These are phyloP conservation scores for Agrilus mali DNA, from an alignment of 2,888 invertebrate species.

Conservation along the genomic window DNA sequence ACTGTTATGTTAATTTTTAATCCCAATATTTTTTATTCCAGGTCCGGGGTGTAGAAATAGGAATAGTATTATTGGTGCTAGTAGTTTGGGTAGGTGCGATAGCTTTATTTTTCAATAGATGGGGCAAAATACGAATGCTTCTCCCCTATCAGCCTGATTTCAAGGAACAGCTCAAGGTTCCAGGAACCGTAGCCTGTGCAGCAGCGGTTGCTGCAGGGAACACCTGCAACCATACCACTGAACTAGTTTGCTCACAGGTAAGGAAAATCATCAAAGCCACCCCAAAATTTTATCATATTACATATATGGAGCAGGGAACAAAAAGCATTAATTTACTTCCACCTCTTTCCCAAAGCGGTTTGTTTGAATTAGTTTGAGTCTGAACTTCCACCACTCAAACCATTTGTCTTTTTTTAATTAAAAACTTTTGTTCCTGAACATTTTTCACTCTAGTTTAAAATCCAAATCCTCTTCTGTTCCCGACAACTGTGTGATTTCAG, in stretches of 20 bases:
- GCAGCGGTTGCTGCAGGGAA: conserved; percentile 40
- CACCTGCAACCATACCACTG: conserved; percentile 42
- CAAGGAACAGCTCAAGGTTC: conserved; percentile 77
- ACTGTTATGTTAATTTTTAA: too few relatives aligned
- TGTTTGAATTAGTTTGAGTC: too few relatives aligned
- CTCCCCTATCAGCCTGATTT: conserved; percentile 86
- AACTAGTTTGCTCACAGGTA: conserved; percentile 50
- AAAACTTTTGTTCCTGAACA: too few relatives aligned
- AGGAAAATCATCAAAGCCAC: conserved; percentile 10
- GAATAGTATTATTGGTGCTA: conserved; percentile 71
- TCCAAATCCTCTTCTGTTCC: too few relatives aligned
- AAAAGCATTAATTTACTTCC: too few relatives aligned
- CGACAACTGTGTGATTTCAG: not conserved
- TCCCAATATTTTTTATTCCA: conserved; percentile 27
- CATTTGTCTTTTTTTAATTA: too few relatives aligned
- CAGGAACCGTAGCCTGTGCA: conserved; percentile 57
- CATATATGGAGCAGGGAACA: too few relatives aligned
- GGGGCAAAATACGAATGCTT: conserved; percentile 84
- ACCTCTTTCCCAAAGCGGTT: too few relatives aligned
- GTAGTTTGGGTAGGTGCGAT: conserved; percentile 81
- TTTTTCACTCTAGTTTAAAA: too few relatives aligned
- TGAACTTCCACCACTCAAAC: too few relatives aligned
- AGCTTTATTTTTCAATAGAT: conserved; percentile 74
- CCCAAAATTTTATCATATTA: too few relatives aligned
- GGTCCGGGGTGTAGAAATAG: conserved; percentile 84